A percentile compares a stretch with the other conserved stretches of the same genome.
These are phyloP conservation scores for Mallateleia sp. DNA, from an alignment of 2,888 invertebrate species.

Conservation along the genomic window DNA sequence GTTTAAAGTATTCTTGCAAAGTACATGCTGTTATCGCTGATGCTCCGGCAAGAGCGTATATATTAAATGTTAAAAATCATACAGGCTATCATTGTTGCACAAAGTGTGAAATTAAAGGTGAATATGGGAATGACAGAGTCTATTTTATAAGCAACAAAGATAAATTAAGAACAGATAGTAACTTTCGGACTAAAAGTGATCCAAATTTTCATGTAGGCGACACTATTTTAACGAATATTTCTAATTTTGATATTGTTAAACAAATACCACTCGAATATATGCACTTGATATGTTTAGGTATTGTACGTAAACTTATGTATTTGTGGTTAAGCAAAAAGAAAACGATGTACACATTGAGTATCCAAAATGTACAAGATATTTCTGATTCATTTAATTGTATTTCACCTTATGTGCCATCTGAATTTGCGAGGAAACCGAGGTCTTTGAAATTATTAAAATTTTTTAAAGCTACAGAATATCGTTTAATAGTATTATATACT, in stretches of 20 bases:
- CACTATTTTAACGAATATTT: slow-evolving; percentile 70
- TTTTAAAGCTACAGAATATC: slow-evolving; percentile 41
- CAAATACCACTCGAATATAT: slow-evolving; percentile 74
- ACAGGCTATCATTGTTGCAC: slow-evolving; percentile 76
- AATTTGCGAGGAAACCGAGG: slow-evolving; percentile 45
- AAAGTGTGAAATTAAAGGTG: slow-evolving; percentile 75
- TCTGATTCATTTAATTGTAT: background rate
- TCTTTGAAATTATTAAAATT: slow-evolving; percentile 40
- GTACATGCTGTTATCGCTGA: slow-evolving; percentile 68
- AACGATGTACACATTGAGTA: background rate
- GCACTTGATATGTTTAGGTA: slow-evolving; percentile 32
- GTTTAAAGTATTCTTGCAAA: slow-evolving; percentile 22
- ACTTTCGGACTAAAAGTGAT: slow-evolving; percentile 55
- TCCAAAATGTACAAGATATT: background rate
- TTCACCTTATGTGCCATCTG: slow-evolving; percentile 24
- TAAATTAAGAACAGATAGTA: slow-evolving; percentile 14
- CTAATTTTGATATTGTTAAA: slow-evolving; percentile 76
- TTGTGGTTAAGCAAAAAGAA: slow-evolving; percentile 3
- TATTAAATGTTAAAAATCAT: slow-evolving; percentile 76
- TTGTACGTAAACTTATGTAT: slow-evolving; percentile 31
- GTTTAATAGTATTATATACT: slow-evolving; percentile 56
- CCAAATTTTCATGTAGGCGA: slow-evolving; percentile 74
- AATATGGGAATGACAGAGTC: slow-evolving; percentile 51
- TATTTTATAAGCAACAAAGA: slow-evolving; percentile 66
- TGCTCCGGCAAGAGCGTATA: slow-evolving; percentile 76